Percentiles rank a stretch among this genome's conserved stretches.
phyloP scores from a whole-genome alignment of 2,888 invertebrate species.

The Ophioninae sp. region DNA sequence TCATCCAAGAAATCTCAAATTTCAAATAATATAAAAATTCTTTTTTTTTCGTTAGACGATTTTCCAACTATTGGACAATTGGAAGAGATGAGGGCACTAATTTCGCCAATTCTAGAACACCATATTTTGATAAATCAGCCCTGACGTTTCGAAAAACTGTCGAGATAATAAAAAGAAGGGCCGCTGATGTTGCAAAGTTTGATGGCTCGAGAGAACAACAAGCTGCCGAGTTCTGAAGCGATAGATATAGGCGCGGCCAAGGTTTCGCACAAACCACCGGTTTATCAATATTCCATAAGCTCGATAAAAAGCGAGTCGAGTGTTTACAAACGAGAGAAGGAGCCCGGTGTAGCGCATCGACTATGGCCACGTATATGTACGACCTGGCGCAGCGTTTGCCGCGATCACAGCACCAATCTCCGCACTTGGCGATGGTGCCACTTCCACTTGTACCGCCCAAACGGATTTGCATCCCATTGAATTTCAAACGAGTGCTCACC shows the following conservation, averaged over 20 bases:
- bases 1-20: too few species aligned
- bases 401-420: constrained; percentile 25
- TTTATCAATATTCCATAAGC: constrained; percentile 79
- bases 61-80: too few species aligned
- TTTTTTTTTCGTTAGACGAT: too few species aligned
- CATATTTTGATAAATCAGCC: too few species aligned
- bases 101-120: too few species aligned
- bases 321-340: constrained; percentile 74
- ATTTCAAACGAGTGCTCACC: constrained; percentile 75
- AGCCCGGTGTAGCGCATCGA: constrained; percentile 61
- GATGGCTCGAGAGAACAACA: constrained; percentile 21
- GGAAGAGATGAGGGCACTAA: too few species aligned
- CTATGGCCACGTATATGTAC: constrained; percentile 66
- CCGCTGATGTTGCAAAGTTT: constrained; percentile 34
- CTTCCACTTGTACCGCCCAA: constrained; percentile 45
- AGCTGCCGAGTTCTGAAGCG: constrained; percentile 48
- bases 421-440: constrained; percentile 24
- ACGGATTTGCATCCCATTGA: constrained; percentile 79
- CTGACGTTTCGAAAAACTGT: not conserved
- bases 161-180: constrained; percentile 4
- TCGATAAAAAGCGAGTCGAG: constrained; percentile 75
- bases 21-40: too few species aligned
- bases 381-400: constrained; percentile 37
- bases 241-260: constrained; percentile 11
- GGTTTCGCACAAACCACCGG: constrained; percentile 42